Percentiles rank a stretch among this genome's conserved stretches.
phyloP scores from a whole-genome alignment of 2,797 vertebrate species.

The Nyctibius grandis region DNA sequence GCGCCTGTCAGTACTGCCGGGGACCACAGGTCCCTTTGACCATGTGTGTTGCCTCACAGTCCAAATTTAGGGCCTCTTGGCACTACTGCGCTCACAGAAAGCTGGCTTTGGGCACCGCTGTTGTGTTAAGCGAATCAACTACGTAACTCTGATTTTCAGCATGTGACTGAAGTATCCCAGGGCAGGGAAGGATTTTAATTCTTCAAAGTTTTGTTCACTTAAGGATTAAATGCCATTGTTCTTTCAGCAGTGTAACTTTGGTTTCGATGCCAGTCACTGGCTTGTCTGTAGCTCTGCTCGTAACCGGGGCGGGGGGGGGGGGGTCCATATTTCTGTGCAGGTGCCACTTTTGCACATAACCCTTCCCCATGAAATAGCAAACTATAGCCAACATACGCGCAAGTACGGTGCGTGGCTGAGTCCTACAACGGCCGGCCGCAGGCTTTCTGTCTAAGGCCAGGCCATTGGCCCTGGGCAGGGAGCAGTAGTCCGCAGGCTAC shows the following conservation, averaged over 20 bases:
- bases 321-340: neutral
- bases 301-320: too few species aligned
- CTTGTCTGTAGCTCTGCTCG: accelerated
- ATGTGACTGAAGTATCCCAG: neutral
- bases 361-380: neutral
- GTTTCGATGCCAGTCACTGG: neutral
- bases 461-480: neutral
- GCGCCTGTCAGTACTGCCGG: accelerated
- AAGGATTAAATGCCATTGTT: neutral
- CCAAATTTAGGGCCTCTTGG: neutral
- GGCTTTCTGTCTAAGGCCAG: neutral
- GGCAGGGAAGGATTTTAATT: neutral
- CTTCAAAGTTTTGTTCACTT: neutral
- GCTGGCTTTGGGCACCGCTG: neutral
- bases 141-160: neutral
- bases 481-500: accelerated
- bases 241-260: neutral
- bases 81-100: neutral
- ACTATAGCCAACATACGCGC: accelerated
- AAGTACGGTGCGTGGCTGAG: accelerated
- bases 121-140: neutral
- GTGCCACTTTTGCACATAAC: neutral
- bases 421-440: neutral
- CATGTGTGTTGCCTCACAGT: accelerated
- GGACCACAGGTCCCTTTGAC: neutral